phyloP scores from a whole-genome alignment of 2,113 vertebrate genomes.

The Onychorhynchus coronatus region DNA sequence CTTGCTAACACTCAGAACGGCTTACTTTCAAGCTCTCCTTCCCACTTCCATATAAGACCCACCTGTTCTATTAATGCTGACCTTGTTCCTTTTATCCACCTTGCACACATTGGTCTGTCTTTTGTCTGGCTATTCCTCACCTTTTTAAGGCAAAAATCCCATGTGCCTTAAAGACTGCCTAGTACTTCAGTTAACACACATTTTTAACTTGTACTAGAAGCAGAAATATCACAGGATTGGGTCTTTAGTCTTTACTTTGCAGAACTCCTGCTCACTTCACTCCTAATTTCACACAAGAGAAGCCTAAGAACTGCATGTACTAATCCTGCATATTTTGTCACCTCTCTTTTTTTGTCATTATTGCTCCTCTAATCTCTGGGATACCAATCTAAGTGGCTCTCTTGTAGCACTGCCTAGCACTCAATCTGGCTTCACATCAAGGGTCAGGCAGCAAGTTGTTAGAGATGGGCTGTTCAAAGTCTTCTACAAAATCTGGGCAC shows the following conservation, averaged over 20 bases:
- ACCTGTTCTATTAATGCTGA: background rate
- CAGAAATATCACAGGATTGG: constrained; percentile 36
- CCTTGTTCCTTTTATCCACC: background rate
- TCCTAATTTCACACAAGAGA: constrained; percentile 58
- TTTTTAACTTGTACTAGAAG: constrained; percentile 31
- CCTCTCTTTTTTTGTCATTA: constrained; percentile 40
- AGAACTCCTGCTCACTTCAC: constrained; percentile 45
- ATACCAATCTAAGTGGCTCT: constrained; percentile 47
- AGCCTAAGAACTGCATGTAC: constrained; percentile 58
- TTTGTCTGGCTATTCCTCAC: constrained; percentile 3
- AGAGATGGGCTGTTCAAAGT: constrained; percentile 45
- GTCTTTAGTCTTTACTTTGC: constrained; percentile 36
- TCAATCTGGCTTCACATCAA: constrained; percentile 61
- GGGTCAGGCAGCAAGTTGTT: constrained; percentile 59
- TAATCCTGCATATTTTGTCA: constrained; percentile 64
- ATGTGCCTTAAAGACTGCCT: background rate
- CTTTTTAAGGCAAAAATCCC: constrained; percentile 7
- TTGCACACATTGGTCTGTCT: background rate
- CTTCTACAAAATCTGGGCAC: constrained; percentile 46
- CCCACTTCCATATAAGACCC: background rate
- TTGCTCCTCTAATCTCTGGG: constrained; percentile 48
- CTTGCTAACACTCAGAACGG: background rate
- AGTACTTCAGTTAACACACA: background rate
- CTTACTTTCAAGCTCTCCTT: background rate
- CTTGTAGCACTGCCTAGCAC: constrained; percentile 45